Base-by-base conservation (phyloP, 2,888 invertebrate genomes). In the Aleiodes testaceus region DNA sequence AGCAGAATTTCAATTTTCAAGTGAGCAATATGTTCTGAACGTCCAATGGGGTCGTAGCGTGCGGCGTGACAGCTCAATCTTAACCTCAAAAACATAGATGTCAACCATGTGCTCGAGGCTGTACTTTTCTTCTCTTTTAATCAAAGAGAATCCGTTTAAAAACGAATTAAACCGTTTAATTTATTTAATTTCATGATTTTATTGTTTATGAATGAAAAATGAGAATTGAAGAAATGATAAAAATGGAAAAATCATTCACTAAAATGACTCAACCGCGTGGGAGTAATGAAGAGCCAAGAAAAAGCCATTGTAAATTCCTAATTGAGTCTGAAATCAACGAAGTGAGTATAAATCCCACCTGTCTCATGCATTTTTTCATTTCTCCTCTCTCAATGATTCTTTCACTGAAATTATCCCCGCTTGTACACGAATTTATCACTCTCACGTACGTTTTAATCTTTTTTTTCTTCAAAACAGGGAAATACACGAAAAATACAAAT, bases 341-440 rank as follows among this genome's bases (percentile, higher is more conserved):
- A 30, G 26, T 61, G 20, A 55, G 63, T 50, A 30, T 59, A 69
- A n/a, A 45, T 68, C 74, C 49, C 65, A 72, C 55, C 70, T 71
- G 66, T 63, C 59, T 66, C 30, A 6, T 63, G 52, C 68, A 68
- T 44, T 55, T 61, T 66, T 52, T 69, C 74, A 72, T 74, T 63
- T 55, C 74, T 68, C 30, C 47, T 44, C 70, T 67, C 63, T 67
- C 26, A 18, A 61, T 36, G 59, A 26, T 44, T 47, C 11, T 16
- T 50, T 16, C 59, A 59, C 36, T 42, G 14, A 11, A 59, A 42
- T 26, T 36, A 59, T 59, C 14, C 59, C 11, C 53, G 26, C 16
- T n/a, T 42, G 59, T 36, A 12, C 26, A 14, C 59, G 42, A 42
- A 50, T 36, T 1, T 22, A 12, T 11, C 53, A 55, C 49, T 55